Conservation (phyloP, 2,113 vertebrate species). For the Pomatorhinus ruficollis region DNA sequence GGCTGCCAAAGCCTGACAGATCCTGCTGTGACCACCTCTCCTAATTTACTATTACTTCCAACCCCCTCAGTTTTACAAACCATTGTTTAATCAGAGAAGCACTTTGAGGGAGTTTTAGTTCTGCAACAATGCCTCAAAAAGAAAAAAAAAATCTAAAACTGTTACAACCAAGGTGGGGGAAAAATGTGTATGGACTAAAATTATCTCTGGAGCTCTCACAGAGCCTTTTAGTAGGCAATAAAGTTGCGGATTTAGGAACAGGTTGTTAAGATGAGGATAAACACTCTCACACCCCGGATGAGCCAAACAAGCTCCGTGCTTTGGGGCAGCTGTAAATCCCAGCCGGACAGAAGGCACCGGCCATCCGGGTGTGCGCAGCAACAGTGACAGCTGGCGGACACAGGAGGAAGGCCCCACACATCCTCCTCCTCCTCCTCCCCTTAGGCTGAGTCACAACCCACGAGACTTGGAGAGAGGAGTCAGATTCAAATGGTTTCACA, state of each 20-base stretch:
- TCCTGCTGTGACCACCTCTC: not conserved
- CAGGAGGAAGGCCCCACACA: not conserved
- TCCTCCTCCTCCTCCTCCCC: not conserved
- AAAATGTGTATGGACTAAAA: not conserved
- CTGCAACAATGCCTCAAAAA: not conserved
- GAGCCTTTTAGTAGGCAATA: not conserved
- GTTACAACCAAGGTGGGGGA: not conserved
- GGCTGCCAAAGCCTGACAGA: not conserved
- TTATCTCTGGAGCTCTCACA: not conserved
- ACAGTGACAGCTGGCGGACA: conserved; percentile 65
- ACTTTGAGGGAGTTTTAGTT: not conserved
- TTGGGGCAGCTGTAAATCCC: not conserved
- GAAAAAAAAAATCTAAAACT: not conserved
- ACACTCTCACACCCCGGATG: not conserved
- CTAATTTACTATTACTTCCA: not conserved
- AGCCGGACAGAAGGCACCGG: not conserved
- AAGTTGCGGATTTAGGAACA: not conserved
- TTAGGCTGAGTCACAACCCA: not conserved
- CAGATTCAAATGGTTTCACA: not conserved
- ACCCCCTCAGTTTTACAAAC: not conserved
- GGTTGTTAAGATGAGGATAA: not conserved
- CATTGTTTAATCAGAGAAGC: not conserved
- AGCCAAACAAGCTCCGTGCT: not conserved
- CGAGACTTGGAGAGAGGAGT: not conserved
- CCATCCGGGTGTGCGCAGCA: not conserved